These are phyloP conservation scores for Ornithorhynchus anatinus DNA, from an alignment of 2,113 vertebrate species.

Conservation along the genomic window DNA sequence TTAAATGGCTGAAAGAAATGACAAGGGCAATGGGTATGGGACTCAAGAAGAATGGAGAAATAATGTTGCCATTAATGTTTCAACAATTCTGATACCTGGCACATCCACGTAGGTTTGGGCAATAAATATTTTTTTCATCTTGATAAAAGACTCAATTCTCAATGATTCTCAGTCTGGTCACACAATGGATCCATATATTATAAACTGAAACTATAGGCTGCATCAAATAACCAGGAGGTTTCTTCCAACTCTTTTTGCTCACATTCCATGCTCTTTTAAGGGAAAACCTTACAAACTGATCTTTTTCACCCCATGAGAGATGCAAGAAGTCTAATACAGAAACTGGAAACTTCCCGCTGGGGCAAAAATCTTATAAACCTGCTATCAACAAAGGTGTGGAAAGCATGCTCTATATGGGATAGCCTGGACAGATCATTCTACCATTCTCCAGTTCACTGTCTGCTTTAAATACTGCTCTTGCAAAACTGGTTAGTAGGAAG, in stretches of 20 bases:
- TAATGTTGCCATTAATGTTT: no score
- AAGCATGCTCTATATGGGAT: neutral
- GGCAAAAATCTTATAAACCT: neutral
- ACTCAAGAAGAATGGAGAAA: no score
- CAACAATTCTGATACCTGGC: neutral
- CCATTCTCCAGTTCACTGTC: neutral
- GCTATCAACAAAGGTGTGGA: neutral
- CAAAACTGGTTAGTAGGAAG: no score
- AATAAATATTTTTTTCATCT: neutral
- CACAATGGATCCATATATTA: no score
- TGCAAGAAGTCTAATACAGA: no score
- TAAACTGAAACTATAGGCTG: no score
- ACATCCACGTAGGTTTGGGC: neutral
- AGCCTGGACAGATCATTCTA: neutral
- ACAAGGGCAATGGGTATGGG: no score
- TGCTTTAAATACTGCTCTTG: neutral
- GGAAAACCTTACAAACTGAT: no score
- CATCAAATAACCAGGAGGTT: neutral
- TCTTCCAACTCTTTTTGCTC: neutral
- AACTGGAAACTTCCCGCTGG: neutral
- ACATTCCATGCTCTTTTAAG: neutral
- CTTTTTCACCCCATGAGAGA: no score
- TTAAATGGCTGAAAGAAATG: no score
- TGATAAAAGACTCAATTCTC: no score
- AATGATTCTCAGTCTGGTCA: no score